phyloP scores from a whole-genome alignment of 2,113 vertebrate genomes.

The Rallus limicola region DNA sequence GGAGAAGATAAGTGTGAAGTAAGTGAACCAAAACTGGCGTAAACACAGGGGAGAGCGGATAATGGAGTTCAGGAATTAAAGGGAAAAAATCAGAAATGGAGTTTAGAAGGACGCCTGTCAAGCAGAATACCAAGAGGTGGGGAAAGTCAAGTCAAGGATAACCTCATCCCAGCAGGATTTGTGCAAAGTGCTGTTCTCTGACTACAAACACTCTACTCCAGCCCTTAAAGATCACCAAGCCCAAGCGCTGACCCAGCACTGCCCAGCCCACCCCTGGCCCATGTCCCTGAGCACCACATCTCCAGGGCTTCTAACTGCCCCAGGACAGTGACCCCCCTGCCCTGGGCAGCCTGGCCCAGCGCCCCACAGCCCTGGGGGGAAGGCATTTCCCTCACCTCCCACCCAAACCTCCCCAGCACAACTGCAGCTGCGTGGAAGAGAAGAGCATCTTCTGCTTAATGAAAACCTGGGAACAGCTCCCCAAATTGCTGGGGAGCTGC shows the following conservation, averaged over 20 bases:
- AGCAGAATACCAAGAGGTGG: neutral
- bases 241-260: too few relatives aligned
- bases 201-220: neutral
- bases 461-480: neutral
- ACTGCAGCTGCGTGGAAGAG: neutral
- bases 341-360: too few relatives aligned
- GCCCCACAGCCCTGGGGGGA: too few relatives aligned
- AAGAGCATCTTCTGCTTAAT: neutral
- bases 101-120: neutral
- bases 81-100: neutral
- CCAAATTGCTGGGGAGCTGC: neutral
- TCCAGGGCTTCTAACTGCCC: too few relatives aligned
- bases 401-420: too few relatives aligned
- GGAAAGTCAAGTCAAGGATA: slow-evolving; percentile 3
- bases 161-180: neutral
- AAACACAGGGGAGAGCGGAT: slow-evolving; percentile 21
- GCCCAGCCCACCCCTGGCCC: too few relatives aligned
- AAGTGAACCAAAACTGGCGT: slow-evolving; percentile 43
- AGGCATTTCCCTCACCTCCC: too few relatives aligned
- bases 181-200: neutral
- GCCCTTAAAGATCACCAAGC: too few relatives aligned
- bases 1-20: neutral
- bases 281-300: too few relatives aligned
- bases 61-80: slow-evolving; percentile 20
- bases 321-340: too few relatives aligned